Evolutionary conservation across 2,888 invertebrate genomes (phyloP), one percentile per base, ranked within the genome.

Genomic region (Caenorhabditis sp.): DNA sequence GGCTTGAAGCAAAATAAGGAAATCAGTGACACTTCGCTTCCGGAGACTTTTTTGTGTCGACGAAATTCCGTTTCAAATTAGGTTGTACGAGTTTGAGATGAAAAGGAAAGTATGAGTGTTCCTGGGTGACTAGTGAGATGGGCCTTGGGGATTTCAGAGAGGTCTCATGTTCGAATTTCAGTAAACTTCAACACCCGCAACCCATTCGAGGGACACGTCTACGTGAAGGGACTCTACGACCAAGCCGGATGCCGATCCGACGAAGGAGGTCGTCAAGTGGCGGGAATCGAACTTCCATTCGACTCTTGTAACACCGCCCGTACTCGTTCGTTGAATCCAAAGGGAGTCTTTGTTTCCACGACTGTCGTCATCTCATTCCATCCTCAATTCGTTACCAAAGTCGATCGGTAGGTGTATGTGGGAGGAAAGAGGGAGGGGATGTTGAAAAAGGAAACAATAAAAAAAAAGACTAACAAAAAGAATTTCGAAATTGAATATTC

Each of bases 331-430:
- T 82, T 92, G 54, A 92, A 92, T 74, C 92, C 92, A n/a, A 86
- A 88, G 63, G 92, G 92, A 76, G 89, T 92, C 56, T 92, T 91
- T 82, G 91, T 92, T 74, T 82, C 90, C 41, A 89, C 90, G 64
- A 91, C 90, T 49, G 91, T 92, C 54, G 91, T 92, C 86, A 91
- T 92, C 86, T 89, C 90, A 22, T 92, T 92, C 90, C 92, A 92
- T 63, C 92, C 92, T 0, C 91, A 91, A 77, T 91, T 91, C 80
- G 90, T 92, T 63, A 91, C 91, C 51, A 91, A 91, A 85, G 89
- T 88, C 22, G 86, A 86, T 72, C 72, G 87, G 85, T 85, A 75
- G 7, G 73, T 75, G 22, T 24, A 28, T 47, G 22, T 49, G 31
- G 16, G 49, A 7, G n/a, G n/a, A n/a, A n/a, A n/a, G n/a, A n/a